Base-by-base conservation (phyloP, 2,797 vertebrate genomes). In the Eurystomus glaucurus region DNA sequence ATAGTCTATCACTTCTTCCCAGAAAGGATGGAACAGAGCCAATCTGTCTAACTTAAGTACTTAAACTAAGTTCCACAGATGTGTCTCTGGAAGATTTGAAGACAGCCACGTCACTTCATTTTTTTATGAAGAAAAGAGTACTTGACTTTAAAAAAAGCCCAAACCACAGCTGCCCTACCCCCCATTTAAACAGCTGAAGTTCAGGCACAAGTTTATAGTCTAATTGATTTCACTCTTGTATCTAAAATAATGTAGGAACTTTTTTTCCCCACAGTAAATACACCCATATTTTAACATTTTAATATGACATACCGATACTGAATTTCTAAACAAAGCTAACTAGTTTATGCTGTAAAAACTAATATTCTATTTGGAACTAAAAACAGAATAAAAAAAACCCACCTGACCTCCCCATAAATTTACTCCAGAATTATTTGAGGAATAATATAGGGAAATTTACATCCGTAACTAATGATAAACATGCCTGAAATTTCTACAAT, bases 11-110 rank as follows among this genome's bases (percentile, higher is more conserved):
- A 70, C 23, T 77, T 76, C 29, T 91, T 88, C 79, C 43, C 75
- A 85, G 79, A 92, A 80, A 83, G 23, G 13, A 39, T 77, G 76
- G 71, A 95, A 90, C 6, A 85, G 11, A 77, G n/a, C 33, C 88
- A 93, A 50, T 58, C 46, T 83, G 37, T 68, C 60, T 58, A 74
- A 66, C 50, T 79, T 70, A 90, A 83, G 31, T 80, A 74, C 33
- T 80, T 81, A 82, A 80, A 81, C 26, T 74, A 74, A 25, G 11
- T 91, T 94, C 82, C 7, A 7, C 62, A 61, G 58, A 50, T 79
- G 10, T 82, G 45, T 65, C 82, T 93, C 66, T 79, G 37, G 43
- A 94, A 54, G 11, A 71, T 50, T 76, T 39, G 41, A 45, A 31
- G 29, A 65, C 62, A 65, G 29, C 28, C 41, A 65, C 28, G 17